phyloP scores from a whole-genome alignment of 2,888 invertebrate species.

The Sisyra nigra region DNA sequence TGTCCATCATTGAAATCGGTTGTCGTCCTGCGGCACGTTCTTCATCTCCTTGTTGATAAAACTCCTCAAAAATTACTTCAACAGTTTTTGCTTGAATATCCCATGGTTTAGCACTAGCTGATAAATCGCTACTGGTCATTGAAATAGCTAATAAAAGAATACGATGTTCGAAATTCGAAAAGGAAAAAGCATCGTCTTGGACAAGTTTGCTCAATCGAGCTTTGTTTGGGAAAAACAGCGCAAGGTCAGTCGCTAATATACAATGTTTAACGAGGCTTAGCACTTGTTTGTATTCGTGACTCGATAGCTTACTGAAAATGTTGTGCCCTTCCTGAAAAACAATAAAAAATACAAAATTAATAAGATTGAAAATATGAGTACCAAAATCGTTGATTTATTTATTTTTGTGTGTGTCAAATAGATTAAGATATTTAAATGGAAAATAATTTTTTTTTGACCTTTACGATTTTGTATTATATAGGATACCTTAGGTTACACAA shows the following conservation, averaged over 20 bases:
- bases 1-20: slow-evolving; percentile 72
- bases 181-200: slow-evolving; percentile 39
- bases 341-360: slow-evolving; percentile 5
- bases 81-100: slow-evolving; percentile 64
- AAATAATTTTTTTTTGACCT: too few species aligned
- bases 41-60: slow-evolving; percentile 60
- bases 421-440: too few species aligned
- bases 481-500: too few species aligned
- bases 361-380: background rate
- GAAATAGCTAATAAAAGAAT: slow-evolving; percentile 54
- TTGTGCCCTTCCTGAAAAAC: slow-evolving; percentile 64
- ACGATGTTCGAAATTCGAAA: slow-evolving; percentile 49
- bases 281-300: slow-evolving; percentile 60
- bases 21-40: slow-evolving; percentile 47
- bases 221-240: slow-evolving; percentile 64
- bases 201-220: slow-evolving; percentile 38
- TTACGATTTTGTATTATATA: background rate
- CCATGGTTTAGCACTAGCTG: slow-evolving; percentile 77
- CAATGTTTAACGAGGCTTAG: slow-evolving; percentile 61
- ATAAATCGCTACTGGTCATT: slow-evolving; percentile 74
- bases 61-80: slow-evolving; percentile 66
- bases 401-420: too few species aligned
- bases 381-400: background rate
- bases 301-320: slow-evolving; percentile 56
- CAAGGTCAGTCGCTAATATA: slow-evolving; percentile 72